Percentiles rank a stretch among this genome's conserved stretches.
phyloP scores from a whole-genome alignment of 2,113 vertebrate genomes.

The Tautogolabrus adspersus region DNA sequence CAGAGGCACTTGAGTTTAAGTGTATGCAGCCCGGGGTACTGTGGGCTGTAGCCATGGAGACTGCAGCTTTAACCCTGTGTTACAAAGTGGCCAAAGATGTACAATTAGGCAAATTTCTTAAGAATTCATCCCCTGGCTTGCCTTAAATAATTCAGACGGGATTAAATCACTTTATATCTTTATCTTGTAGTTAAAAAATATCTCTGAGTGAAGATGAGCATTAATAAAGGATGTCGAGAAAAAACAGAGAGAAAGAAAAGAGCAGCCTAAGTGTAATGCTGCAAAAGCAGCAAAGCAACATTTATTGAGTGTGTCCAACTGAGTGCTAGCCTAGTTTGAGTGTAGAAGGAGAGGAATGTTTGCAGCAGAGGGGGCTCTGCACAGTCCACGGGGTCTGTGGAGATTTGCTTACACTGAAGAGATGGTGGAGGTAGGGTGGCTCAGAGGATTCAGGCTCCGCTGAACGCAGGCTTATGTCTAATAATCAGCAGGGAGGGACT shows the following conservation, averaged over 20 bases:
- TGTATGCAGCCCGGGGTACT: constrained; percentile 59
- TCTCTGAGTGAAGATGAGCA: constrained; percentile 18
- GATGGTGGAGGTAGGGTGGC: constrained; percentile 78
- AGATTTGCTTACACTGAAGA: constrained; percentile 76
- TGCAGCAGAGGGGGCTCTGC: constrained; percentile 50
- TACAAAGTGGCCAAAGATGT: constrained; percentile 52
- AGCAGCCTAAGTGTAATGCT: constrained; percentile 31
- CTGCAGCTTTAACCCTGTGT: constrained; percentile 63
- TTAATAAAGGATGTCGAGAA: not conserved
- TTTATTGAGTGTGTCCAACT: constrained; percentile 69
- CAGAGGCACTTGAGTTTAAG: constrained; percentile 69
- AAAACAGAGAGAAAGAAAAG: constrained; percentile 12
- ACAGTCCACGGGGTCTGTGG: constrained; percentile 59
- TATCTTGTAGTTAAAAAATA: constrained; percentile 20
- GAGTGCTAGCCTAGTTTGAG: constrained; percentile 63
- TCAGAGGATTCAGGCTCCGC: constrained; percentile 80
- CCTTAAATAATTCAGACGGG: constrained; percentile 31
- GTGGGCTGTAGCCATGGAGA: constrained; percentile 76
- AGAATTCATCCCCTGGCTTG: constrained; percentile 20
- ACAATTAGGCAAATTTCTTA: constrained; percentile 53
- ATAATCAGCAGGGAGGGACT: constrained; percentile 79
- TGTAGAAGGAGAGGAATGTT: constrained; percentile 49
- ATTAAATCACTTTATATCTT: constrained; percentile 33
- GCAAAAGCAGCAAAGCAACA: constrained; percentile 44
- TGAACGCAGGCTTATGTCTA: constrained; percentile 78